Evolutionary conservation across 2,797 vertebrate genomes (phyloP).

Genomic region (Gymnopithys bicolor): DNA sequence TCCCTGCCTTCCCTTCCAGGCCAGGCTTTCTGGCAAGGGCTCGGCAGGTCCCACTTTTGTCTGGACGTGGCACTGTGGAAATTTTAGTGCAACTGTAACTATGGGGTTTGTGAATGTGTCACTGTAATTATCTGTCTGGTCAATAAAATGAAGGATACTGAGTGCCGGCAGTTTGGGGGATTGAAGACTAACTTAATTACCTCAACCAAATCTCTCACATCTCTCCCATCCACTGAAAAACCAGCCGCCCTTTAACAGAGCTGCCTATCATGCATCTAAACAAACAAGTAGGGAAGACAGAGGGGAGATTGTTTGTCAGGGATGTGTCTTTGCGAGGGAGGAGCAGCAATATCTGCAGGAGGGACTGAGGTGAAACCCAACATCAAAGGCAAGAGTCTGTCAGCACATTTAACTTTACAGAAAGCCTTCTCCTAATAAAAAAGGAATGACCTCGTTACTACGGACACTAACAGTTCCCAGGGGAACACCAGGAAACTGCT

Average conservation of each 20-base stretch:
- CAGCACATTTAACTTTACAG: conserved; percentile 81
- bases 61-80: not conserved
- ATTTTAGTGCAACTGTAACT: not conserved
- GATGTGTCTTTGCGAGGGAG: conserved; percentile 70
- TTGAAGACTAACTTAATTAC: conserved; percentile 61
- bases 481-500: conserved; percentile 65
- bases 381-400: conserved; percentile 80
- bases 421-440: conserved; percentile 80
- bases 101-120: not conserved
- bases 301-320: conserved; percentile 73
- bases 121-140: conserved; percentile 49
- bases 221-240: conserved; percentile 32
- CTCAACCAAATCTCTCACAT: conserved; percentile 58
- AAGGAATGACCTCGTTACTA: conserved; percentile 78
- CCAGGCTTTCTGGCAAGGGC: not conserved
- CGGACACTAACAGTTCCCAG: conserved; percentile 77
- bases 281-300: conserved; percentile 72
- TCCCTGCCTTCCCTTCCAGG: not conserved
- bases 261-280: conserved; percentile 72
- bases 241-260: conserved; percentile 53
- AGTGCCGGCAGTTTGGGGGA: conserved; percentile 8
- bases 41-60: fast-evolving
- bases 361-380: conserved; percentile 77
- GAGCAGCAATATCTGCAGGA: conserved; percentile 73
- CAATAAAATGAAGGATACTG: conserved; percentile 51